Percentiles rank a stretch among this genome's conserved stretches.
These are phyloP conservation scores for Sweltsa coloradensis DNA, from an alignment of 1,140 invertebrate species.

Conservation along the genomic window DNA sequence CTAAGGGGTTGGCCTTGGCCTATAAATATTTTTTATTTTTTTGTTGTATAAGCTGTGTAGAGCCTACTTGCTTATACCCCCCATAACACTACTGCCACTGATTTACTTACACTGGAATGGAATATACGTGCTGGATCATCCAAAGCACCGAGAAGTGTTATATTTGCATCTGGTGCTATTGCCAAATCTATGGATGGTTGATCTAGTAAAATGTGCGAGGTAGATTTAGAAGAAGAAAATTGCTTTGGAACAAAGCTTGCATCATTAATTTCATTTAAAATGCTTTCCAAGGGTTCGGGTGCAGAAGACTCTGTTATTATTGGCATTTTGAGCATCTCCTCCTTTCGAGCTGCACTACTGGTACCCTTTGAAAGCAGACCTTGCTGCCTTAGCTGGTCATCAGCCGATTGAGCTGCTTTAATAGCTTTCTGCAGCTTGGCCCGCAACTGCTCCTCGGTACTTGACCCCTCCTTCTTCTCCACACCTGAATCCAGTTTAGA, in stretches of 20 bases:
- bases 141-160: constrained; percentile 28
- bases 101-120: constrained; percentile 32
- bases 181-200: too few species aligned
- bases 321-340: constrained; percentile 4
- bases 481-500: too few species aligned
- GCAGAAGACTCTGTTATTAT: constrained; percentile 7
- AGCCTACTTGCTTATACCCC: too few species aligned
- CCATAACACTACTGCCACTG: too few species aligned
- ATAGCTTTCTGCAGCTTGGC: constrained; percentile 13
- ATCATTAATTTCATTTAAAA: constrained; percentile 32
- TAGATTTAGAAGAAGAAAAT: constrained; percentile 26
- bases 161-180: constrained; percentile 31
- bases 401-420: constrained; percentile 14
- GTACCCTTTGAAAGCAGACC: too few species aligned
- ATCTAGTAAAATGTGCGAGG: too few species aligned
- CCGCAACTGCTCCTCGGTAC: constrained; percentile 11
- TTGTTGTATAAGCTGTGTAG: too few species aligned
- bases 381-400: constrained; percentile 12
- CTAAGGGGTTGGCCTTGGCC: too few species aligned
- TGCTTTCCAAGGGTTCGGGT: constrained; percentile 4
- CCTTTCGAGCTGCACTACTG: constrained; percentile 2
- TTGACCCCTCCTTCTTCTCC: neutral
- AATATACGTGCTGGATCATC: constrained; percentile 28
- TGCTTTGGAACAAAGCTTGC: constrained; percentile 30
- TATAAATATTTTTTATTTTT: too few species aligned